Evolutionary conservation across 2,797 vertebrate species (phyloP).

Genomic region (Eulemur albifrons): DNA sequence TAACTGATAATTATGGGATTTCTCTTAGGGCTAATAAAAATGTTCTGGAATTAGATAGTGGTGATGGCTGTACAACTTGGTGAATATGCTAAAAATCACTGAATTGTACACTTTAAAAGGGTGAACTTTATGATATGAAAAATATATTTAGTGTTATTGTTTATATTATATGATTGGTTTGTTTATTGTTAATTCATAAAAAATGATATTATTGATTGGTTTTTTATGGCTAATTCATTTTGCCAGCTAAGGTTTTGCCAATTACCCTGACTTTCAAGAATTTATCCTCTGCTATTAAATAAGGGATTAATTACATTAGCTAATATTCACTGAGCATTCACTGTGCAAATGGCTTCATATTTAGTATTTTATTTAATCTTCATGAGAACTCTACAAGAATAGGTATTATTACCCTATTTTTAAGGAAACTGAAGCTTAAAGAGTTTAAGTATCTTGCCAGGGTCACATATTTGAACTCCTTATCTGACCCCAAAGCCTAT

Average conservation of each 20-base stretch:
- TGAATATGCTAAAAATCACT: not conserved
- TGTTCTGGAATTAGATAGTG: conserved; percentile 10
- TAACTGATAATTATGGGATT: conserved; percentile 10
- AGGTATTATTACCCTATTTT: not conserved
- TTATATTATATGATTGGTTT: not conserved
- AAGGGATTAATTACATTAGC: not conserved
- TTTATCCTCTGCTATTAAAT: not conserved
- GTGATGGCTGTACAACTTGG: not conserved
- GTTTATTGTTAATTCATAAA: not conserved
- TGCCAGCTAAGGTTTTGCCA: conserved; percentile 5
- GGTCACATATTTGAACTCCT: not conserved
- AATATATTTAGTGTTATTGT: conserved; percentile 10
- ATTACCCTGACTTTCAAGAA: conserved; percentile 24
- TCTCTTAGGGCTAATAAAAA: not conserved
- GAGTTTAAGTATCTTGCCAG: not conserved
- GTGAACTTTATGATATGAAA: not conserved
- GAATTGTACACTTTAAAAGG: not conserved
- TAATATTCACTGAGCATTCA: conserved; percentile 11
- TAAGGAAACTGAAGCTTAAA: conserved; percentile 13
- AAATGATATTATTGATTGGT: not conserved
- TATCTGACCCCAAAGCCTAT: not conserved
- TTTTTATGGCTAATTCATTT: not conserved
- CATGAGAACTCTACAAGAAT: not conserved
- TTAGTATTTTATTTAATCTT: conserved; percentile 29
- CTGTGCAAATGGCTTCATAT: not conserved